These are phyloP conservation scores for Aproaerema taeniolella DNA, from an alignment of 2,888 invertebrate genomes.

Conservation along the genomic window DNA sequence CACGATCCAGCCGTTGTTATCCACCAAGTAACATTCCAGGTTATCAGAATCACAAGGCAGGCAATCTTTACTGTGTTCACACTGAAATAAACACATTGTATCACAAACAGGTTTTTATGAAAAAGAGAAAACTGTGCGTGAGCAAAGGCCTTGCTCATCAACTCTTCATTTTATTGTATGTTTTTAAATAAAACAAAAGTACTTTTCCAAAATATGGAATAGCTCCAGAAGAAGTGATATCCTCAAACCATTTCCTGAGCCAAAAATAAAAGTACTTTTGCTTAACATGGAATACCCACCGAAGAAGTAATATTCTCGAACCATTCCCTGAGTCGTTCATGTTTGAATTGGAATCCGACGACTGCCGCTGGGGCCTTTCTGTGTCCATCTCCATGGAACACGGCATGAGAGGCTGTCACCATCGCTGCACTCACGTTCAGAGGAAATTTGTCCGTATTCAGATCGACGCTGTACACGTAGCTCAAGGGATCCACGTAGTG, in stretches of 20 bases:
- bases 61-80: slow-evolving; percentile 67
- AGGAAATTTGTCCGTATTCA: slow-evolving; percentile 57
- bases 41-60: slow-evolving; percentile 75
- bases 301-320: slow-evolving; percentile 89
- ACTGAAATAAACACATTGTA: slow-evolving; percentile 37
- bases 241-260: no score
- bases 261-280: no score
- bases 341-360: slow-evolving; percentile 88
- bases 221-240: no score
- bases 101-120: no score
- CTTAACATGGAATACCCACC: no score
- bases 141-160: no score
- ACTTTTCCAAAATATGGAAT: no score
- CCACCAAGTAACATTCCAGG: slow-evolving; percentile 89
- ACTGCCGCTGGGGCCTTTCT: slow-evolving; percentile 82
- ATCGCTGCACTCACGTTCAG: slow-evolving; percentile 80
- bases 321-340: slow-evolving; percentile 84
- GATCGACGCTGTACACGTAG: slow-evolving; percentile 82
- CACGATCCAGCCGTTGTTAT: slow-evolving; percentile 92
- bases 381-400: slow-evolving; percentile 80
- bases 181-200: no score
- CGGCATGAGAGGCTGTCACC: slow-evolving; percentile 92
- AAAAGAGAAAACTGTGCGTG: no score
- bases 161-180: no score
- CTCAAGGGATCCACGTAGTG: slow-evolving; percentile 86